Evolutionary conservation across 1,140 invertebrate species (phyloP).

Genomic region (Bemisia tabaci): DNA sequence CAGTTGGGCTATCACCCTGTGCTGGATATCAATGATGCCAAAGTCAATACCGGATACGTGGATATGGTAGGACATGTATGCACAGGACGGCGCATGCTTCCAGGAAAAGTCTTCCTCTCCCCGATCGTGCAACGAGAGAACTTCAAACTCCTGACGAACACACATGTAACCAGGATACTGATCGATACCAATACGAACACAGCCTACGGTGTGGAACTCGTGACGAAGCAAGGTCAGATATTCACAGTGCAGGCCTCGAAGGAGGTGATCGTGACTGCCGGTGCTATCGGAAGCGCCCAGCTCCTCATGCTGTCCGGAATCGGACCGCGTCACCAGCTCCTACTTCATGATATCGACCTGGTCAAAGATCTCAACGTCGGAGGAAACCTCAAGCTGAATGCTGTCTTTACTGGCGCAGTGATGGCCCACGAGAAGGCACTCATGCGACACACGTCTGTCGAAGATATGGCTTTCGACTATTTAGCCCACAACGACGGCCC

Average conservation of each 20-base stretch:
- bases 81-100: background rate
- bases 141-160: conserved; percentile 41
- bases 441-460: background rate
- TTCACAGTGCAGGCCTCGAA: conserved; percentile 38
- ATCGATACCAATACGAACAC: conserved; percentile 40
- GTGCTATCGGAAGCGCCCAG: conserved; percentile 63
- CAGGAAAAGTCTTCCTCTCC: conserved; percentile 35
- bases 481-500: conserved; percentile 8
- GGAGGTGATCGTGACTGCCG: conserved; percentile 53
- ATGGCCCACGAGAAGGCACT: conserved; percentile 24
- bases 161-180: conserved; percentile 44
- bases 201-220: conserved; percentile 33
- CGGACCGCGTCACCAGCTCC: conserved; percentile 58
- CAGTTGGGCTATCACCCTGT: background rate
- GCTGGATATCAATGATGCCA: background rate
- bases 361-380: conserved; percentile 47
- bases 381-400: conserved; percentile 40
- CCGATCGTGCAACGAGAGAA: conserved; percentile 44
- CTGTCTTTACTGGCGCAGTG: conserved; percentile 26
- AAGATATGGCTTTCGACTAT: conserved; percentile 6
- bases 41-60: background rate
- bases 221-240: conserved; percentile 24
- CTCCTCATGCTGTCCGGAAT: conserved; percentile 75
- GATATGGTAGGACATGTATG: background rate
- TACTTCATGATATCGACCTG: conserved; percentile 48